These are phyloP conservation scores for Smutsia temminckii DNA, from an alignment of 2,797 vertebrate genomes.

Conservation along the genomic window DNA sequence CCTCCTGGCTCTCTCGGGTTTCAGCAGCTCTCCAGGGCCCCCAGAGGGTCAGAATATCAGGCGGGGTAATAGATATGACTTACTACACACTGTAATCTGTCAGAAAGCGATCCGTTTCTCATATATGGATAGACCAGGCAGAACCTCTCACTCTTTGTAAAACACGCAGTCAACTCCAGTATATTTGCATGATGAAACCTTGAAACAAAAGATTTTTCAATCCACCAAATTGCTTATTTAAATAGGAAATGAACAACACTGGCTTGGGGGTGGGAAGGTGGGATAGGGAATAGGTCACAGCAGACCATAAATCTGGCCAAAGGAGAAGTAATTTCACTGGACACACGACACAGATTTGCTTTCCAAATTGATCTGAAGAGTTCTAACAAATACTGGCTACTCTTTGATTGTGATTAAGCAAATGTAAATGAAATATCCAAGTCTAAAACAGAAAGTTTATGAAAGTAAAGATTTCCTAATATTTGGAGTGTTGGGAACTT, in stretches of 20 bases:
- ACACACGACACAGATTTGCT: background rate
- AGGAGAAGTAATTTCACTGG: background rate
- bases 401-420: background rate
- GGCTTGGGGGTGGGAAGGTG: background rate
- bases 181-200: conserved; percentile 86
- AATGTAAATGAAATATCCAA: conserved; percentile 42
- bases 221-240: conserved; percentile 27
- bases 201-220: conserved; percentile 45
- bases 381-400: background rate
- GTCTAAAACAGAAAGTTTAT: background rate
- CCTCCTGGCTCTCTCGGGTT: background rate
- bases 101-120: conserved; percentile 84
- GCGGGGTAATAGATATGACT: conserved; percentile 46
- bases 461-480: background rate
- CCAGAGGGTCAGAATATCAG: background rate
- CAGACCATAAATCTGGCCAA: conserved; percentile 47
- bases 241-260: background rate
- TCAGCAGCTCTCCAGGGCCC: background rate
- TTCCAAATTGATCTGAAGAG: conserved; percentile 7
- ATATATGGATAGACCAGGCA: conserved; percentile 87
- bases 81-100: conserved; percentile 84
- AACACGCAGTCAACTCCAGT: conserved; percentile 82
- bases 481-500: background rate
- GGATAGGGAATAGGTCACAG: background rate
- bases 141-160: conserved; percentile 81